Evolutionary conservation across 2,797 vertebrate species (phyloP).

Genomic region (Danionella dracula): DNA sequence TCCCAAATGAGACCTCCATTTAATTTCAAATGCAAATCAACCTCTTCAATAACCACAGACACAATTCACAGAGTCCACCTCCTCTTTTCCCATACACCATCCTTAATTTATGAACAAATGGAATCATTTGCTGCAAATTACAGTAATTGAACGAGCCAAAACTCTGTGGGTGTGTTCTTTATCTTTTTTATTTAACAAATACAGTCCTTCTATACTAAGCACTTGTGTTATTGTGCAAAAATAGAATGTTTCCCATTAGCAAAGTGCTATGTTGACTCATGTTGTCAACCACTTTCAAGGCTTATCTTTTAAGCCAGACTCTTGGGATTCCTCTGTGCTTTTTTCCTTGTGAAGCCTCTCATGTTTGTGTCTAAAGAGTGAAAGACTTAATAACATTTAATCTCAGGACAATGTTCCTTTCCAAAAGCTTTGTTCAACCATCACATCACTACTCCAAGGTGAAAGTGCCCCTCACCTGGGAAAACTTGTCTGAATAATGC

Average conservation of each 20-base stretch:
- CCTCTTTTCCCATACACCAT: not conserved
- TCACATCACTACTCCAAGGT: conserved; percentile 10
- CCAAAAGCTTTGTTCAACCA: not conserved
- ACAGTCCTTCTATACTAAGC: not conserved
- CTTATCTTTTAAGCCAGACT: conserved; percentile 23
- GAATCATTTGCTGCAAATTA: conserved; percentile 3
- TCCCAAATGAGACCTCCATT: not conserved
- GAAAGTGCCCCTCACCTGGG: conserved; percentile 22
- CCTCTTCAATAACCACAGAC: not conserved
- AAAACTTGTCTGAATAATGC: conserved; percentile 38
- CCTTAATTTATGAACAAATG: conserved; percentile 1
- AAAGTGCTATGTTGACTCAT: conserved; percentile 18
- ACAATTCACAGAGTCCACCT: conserved; percentile 5
- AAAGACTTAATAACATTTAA: conserved; percentile 14
- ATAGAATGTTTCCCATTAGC: conserved; percentile 22
- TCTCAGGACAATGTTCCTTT: conserved; percentile 8
- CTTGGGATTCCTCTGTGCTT: conserved; percentile 16
- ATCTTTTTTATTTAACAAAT: not conserved
- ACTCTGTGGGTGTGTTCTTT: not conserved
- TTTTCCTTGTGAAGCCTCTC: not conserved
- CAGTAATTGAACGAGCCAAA: not conserved
- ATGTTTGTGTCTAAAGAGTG: conserved; percentile 1
- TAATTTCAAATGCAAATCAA: conserved; percentile 17
- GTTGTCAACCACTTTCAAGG: conserved; percentile 9
- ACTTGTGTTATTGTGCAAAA: conserved; percentile 4